These are phyloP conservation scores for Diaperis boleti DNA, from an alignment of 2,888 invertebrate species.

Conservation along the genomic window DNA sequence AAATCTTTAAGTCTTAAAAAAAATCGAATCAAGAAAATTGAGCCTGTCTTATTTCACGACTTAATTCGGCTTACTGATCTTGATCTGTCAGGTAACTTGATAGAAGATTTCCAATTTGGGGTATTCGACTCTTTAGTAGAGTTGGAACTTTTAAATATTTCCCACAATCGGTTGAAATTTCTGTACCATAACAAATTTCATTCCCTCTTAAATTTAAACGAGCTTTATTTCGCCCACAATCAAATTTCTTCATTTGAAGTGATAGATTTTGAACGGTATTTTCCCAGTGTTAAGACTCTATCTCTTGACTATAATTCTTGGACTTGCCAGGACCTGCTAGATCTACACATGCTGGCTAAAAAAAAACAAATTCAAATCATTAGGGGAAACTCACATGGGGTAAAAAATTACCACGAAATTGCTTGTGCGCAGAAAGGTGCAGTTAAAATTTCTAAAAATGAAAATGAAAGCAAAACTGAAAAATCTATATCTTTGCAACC, in stretches of 20 bases:
- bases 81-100: background rate
- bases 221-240: conserved; percentile 6
- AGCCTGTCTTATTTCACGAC: background rate
- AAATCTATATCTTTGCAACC: background rate
- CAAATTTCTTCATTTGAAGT: conserved; percentile 1
- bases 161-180: background rate
- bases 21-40: conserved; percentile 1
- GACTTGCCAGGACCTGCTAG: conserved; percentile 7
- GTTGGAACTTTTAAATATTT: no score
- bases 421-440: conserved; percentile 1
- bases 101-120: background rate
- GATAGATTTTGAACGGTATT: background rate
- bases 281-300: background rate
- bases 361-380: background rate
- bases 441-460: no score
- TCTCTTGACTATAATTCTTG: conserved; percentile 14
- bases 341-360: background rate
- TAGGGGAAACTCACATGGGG: background rate
- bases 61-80: background rate
- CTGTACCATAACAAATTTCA: background rate
- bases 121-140: conserved; percentile 5
- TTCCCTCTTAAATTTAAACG: background rate
- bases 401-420: conserved; percentile 12
- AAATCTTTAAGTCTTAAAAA: background rate
- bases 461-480: conserved; percentile 3